Evolutionary conservation across 1,140 invertebrate species (phyloP), one percentile per base, ranked within the genome.

Genomic region (Berghia stephanieae): DNA sequence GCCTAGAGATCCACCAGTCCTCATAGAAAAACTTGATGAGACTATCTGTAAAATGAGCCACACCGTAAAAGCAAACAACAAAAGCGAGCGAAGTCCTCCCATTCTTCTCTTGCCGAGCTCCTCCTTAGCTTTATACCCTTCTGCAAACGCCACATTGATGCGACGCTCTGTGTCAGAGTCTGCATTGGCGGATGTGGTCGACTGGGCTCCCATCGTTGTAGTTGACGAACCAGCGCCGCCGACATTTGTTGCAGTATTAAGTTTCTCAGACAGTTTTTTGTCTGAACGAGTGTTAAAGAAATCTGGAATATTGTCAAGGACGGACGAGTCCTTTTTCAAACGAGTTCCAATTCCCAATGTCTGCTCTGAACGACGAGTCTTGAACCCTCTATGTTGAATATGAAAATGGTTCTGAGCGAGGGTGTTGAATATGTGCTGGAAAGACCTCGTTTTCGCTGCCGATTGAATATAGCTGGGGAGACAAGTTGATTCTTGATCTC

Each of bases 71-170:
- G 63, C 42, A 27, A 73, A 46, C 24, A 72, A 44, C 31, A 69
- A 40, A 55, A 73, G 52, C 31, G 0, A 77, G 77, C 52, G 77
- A 42, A 36, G 60, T 74, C n/a, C 63, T 43, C 31, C 76, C 13
- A 3, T 72, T 74, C 40, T 78, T 75, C 57, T 82, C 80, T 21
- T 43, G 40, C 79, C 77, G 44, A 44, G 70, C 40, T 81, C 79
- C 27, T 82, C 79, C 44, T 77, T 80, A 49, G 82, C 82, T 13
- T 77, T 76, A 44, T 83, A 83, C n/a, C 82, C 82, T 70, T 83
- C 82, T 34, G 82, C 82, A 78, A 83, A 83, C 1, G 82, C 81
- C 4, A 83, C 75, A 66, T 83, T 83, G 34, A 83, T 73, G 40
- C 79, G 80, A 40, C 78, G 75, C 67, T 82, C 79, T 18, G 79